Evolutionary conservation across 2,113 vertebrate genomes (phyloP), one percentile per base, ranked within the genome.

Genomic region (Psilopsiagon aurifrons): DNA sequence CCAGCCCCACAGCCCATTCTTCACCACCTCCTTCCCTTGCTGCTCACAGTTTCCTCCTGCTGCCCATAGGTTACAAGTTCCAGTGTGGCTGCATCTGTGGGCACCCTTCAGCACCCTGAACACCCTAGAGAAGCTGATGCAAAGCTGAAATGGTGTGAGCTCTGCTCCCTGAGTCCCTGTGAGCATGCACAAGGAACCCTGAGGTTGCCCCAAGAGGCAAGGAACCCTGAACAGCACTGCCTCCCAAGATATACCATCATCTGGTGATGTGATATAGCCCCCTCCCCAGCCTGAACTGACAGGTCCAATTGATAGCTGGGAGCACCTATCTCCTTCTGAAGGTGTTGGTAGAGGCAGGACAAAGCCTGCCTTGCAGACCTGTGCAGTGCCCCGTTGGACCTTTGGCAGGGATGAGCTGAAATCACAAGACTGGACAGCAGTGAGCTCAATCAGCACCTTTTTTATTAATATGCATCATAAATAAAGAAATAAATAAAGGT

Each of bases 381-480:
- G 55, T 57, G 19, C 35, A 39, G 24, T 17, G 27, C 55, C 33
- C 54, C 15, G 14, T 27, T 16, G 29, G 28, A 28, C 28, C 11
- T 28, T 70, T 49, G 33, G 11, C 35, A 43, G 28, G 18, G 19
- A 81, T 0, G 9, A 11, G 17, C 27, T 13, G 37, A 74, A 86
- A 83, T 70, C 62, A 88, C 9, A 37, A 85, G 51, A 24, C 80
- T 43, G 28, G 0, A 1, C 6, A 43, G 70, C 70, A 74, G 59
- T 39, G 85, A 97, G 83, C 92, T 96, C 84, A 82, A 83, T 97
- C 96, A 98, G 98, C 98, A 98, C 97, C 97, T 98, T 98, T 98
- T 98, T 98, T 98, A 98, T 98, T 98, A 98, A 98, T 98, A 98
- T 97, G 97, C 97, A 71, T 98, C 98, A 98, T 98, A 98, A 98